A percentile compares a stretch with the other conserved stretches of the same genome.
phyloP scores from a whole-genome alignment of 2,113 vertebrate genomes.

The Motacilla alba region DNA sequence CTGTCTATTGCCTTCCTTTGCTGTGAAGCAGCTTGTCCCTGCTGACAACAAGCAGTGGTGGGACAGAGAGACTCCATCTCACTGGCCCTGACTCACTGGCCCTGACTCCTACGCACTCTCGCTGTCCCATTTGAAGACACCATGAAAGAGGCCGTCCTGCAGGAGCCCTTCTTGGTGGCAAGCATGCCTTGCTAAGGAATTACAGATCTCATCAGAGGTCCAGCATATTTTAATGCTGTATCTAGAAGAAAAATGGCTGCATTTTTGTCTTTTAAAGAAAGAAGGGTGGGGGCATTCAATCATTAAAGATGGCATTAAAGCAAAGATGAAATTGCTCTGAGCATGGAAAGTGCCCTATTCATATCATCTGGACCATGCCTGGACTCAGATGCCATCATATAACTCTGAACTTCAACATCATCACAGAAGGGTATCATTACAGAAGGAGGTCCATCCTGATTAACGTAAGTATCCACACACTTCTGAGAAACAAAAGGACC shows the following conservation, averaged over 20 bases:
- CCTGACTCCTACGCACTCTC: rapidly evolving
- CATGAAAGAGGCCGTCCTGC: neutral
- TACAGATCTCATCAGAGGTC: neutral
- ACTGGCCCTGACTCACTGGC: neutral
- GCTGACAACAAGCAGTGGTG: neutral
- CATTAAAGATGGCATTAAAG: neutral
- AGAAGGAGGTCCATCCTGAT: neutral
- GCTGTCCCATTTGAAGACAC: neutral
- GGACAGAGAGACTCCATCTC: neutral
- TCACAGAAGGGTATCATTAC: neutral
- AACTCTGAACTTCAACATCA: neutral
- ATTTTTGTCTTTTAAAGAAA: neutral
- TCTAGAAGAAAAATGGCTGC: neutral
- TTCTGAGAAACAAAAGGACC: neutral
- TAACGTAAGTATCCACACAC: neutral
- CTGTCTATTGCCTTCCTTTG: neutral
- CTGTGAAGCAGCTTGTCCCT: neutral
- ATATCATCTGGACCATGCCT: neutral
- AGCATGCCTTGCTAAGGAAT: neutral
- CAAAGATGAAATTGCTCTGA: neutral
- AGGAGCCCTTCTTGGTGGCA: neutral
- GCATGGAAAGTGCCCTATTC: neutral
- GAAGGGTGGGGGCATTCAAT: neutral
- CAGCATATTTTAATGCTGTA: neutral
- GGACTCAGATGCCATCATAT: neutral